Base-by-base conservation (phyloP, 2,113 vertebrate species). In the Chroicocephalus ridibundus region DNA sequence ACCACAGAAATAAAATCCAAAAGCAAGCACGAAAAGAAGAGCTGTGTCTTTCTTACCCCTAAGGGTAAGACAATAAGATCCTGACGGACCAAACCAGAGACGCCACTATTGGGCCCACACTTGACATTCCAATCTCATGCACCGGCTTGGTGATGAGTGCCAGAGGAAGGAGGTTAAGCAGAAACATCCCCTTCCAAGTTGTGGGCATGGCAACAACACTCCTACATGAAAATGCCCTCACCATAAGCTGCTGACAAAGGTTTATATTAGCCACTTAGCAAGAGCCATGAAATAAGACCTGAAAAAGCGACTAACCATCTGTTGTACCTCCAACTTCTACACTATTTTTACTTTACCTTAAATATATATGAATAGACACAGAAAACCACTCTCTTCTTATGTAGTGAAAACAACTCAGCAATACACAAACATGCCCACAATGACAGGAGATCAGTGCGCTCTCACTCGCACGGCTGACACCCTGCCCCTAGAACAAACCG, bases 401-500 rank as follows among this genome's bases (percentile, higher is more conserved):
- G 29, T 15, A 22, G 10, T 1, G 15, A 8, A 46, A 72, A 74
- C 21, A 77, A 3, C 49, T 31, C 31, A 10, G 19, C 2, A 3
- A 49, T 25, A 16, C 29, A 25, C 47, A 82, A 51, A 11, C 4
- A 7, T 14, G 10, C 42, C 83, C 21, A 7, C 1, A 0, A 25
- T 2, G 4, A 40, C 47, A n/a, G 25, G 32, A 36, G 21, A 22
- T 24, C 26, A 25, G 46, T 1, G 11, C 16, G 4, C 58, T 11
- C 36, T 34, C 27, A 2, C 52, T 51, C 5, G 0, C 68, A 8
- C 0, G 0, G 42, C 19, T 61, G 72, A 65, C 65, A 65, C 24
- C 15, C 27, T 5, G 1, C 38, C 44, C 55, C 7, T 13, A 1
- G 24, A 8, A 21, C 5, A 1, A 70, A 9, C 0, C 0, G 68